These are phyloP conservation scores for Triops cancriformis DNA, from an alignment of 1,140 invertebrate genomes.

Conservation along the genomic window DNA sequence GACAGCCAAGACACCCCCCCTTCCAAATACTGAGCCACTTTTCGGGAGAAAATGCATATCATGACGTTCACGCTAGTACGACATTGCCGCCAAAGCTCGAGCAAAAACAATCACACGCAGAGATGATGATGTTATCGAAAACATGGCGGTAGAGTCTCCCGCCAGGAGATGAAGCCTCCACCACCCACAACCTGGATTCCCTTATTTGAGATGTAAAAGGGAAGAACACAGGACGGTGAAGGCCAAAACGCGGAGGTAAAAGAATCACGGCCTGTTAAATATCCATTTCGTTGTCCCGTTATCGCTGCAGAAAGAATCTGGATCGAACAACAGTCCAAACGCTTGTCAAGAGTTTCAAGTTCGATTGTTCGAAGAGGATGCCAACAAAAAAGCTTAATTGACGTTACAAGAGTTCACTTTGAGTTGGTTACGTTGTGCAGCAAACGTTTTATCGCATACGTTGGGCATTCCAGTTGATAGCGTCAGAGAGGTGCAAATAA, in stretches of 20 bases:
- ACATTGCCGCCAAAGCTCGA: slow-evolving; percentile 6
- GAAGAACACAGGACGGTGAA: background rate
- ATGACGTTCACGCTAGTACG: background rate
- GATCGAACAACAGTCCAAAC: background rate
- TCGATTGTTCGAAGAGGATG: background rate
- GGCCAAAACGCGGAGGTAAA: background rate
- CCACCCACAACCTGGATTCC: background rate
- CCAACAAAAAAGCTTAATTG: background rate
- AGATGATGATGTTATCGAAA: slow-evolving; percentile 11
- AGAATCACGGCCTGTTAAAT: background rate
- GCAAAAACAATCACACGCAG: slow-evolving; percentile 10
- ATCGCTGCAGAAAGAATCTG: background rate
- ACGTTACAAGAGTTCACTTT: background rate
- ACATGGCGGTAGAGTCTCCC: slow-evolving; percentile 8
- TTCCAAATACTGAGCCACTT: background rate
- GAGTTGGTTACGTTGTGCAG: background rate
- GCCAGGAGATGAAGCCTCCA: background rate
- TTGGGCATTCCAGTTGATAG: slow-evolving; percentile 6
- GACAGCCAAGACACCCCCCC: background rate
- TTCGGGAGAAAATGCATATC: background rate
- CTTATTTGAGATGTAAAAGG: too few species aligned
- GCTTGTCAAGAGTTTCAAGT: background rate
- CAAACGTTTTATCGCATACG: background rate
- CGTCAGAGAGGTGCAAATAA: slow-evolving; percentile 10
- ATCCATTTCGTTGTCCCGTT: background rate